Evolutionary conservation across 2,113 vertebrate species (phyloP), one percentile per base, ranked within the genome.

Genomic region (Cichladusa arquata): DNA sequence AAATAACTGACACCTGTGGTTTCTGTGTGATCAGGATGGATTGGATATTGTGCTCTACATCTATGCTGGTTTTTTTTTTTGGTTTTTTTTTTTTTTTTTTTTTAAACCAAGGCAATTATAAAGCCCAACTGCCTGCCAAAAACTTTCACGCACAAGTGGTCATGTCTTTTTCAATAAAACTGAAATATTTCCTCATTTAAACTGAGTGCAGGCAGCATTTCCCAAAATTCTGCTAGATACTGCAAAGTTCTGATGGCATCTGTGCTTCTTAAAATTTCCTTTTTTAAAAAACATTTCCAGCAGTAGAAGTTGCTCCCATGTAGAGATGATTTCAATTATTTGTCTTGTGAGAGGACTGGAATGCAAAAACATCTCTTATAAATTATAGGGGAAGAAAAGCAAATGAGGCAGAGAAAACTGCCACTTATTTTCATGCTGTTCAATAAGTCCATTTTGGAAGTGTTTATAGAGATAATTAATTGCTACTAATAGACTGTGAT

Each of bases 391-490:
- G 44, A 95, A 94, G 62, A 93, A 96, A 96, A 96, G 56, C 53
- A 96, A 97, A 97, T 81, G 84, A 96, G 42, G 36, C 79, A 91
- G 72, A 92, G 80, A 78, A 40, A 95, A 89, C 44, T 88, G 69
- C 54, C 50, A 72, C 77, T 91, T 95, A 87, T 87, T 93, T 94
- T 90, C 66, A 74, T 86, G 60, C 57, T 91, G 81, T 93, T 97
- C 82, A 96, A 19, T 80, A 90, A 86, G 65, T 65, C 64, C 14
- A 74, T 90, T 92, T 82, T 57, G 33, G 56, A 88, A 88, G 61
- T 82, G 51, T 86, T 96, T 95, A 80, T 81, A 73, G 74, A 90
- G 61, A 66, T 31, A 95, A 78, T 94, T 97, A 96, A 96, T 95
- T 95, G 48, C 89, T 90, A 78, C 90, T 90, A 97, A 96, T 73